A percentile compares a stretch with the other conserved stretches of the same genome.
phyloP scores from a whole-genome alignment of 2,888 invertebrate genomes.

The Embidobia sp. region DNA sequence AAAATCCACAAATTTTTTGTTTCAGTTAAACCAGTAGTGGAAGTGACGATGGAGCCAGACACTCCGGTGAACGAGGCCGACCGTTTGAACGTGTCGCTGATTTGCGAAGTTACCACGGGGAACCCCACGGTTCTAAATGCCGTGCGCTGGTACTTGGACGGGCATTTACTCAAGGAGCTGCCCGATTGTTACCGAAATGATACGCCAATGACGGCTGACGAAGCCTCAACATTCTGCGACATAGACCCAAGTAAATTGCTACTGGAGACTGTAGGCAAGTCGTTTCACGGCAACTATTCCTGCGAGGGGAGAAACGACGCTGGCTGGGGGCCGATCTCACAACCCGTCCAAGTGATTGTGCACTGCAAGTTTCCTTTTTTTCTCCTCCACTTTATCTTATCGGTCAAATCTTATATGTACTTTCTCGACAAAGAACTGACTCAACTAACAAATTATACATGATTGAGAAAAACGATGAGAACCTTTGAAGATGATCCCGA shows the following conservation, averaged over 20 bases:
- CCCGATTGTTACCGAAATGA: slow-evolving; percentile 88
- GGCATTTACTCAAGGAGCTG: slow-evolving; percentile 90
- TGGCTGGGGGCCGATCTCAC: slow-evolving; percentile 92
- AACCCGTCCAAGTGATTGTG: slow-evolving; percentile 89
- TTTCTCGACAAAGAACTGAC: too few relatives aligned
- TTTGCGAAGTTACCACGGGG: slow-evolving; percentile 90
- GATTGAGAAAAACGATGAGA: too few relatives aligned
- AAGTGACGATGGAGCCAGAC: slow-evolving; percentile 88
- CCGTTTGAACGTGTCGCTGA: slow-evolving; percentile 90
- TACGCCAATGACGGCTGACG: slow-evolving; percentile 72
- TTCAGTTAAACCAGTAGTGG: slow-evolving; percentile 90
- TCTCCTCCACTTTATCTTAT: too few relatives aligned
- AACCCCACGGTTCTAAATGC: slow-evolving; percentile 89
- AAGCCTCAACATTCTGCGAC: slow-evolving; percentile 86
- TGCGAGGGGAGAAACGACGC: slow-evolving; percentile 95
- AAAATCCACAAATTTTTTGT: background rate
- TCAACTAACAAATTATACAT: too few relatives aligned
- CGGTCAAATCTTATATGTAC: too few relatives aligned
- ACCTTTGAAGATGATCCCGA: too few relatives aligned
- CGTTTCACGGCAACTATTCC: slow-evolving; percentile 96
- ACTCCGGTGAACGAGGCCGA: slow-evolving; percentile 90
- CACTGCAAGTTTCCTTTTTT: too few relatives aligned
- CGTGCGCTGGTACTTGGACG: slow-evolving; percentile 94
- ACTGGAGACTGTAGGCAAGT: slow-evolving; percentile 92
- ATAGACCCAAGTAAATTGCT: slow-evolving; percentile 93